phyloP scores from a whole-genome alignment of 2,113 vertebrate species.

The Nothobranchius kuhntae region DNA sequence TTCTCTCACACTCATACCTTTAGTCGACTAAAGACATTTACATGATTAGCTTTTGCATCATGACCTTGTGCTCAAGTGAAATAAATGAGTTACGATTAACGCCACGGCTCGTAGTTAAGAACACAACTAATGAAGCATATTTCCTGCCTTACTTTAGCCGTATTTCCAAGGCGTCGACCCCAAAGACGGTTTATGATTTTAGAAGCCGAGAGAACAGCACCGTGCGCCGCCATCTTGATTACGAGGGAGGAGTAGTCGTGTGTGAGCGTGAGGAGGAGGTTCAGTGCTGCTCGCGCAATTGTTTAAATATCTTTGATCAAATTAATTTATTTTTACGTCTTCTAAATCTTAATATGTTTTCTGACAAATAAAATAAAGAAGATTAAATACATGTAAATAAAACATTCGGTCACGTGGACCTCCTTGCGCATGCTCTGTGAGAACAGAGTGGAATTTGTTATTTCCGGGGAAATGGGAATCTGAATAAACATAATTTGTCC shows the following conservation, averaged over 20 bases:
- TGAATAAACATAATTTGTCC: neutral
- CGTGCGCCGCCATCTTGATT: slow-evolving; percentile 74
- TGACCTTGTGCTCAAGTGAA: slow-evolving; percentile 65
- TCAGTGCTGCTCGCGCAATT: slow-evolving; percentile 1
- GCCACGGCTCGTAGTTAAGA: neutral
- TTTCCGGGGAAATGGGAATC: slow-evolving; percentile 50
- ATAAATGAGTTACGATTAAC: neutral
- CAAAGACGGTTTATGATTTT: slow-evolving; percentile 67
- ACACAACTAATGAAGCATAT: neutral
- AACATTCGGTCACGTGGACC: slow-evolving; percentile 17
- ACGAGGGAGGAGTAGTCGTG: neutral
- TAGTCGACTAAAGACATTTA: no score
- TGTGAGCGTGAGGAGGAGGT: slow-evolving; percentile 1
- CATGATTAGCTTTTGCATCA: neutral
- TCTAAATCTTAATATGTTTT: neutral
- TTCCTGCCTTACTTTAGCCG: slow-evolving; percentile 68
- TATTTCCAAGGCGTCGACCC: slow-evolving; percentile 60
- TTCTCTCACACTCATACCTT: no score
- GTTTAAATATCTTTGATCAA: neutral
- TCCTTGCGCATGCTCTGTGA: slow-evolving; percentile 42
- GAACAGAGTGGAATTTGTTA: no score
- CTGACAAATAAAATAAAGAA: neutral
- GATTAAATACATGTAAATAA: neutral
- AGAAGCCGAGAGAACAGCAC: slow-evolving; percentile 58
- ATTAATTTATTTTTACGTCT: neutral